Percentiles rank a stretch among this genome's conserved stretches.
phyloP scores from a whole-genome alignment of 2,888 invertebrate genomes.

The Gnatocerus cornutus region DNA sequence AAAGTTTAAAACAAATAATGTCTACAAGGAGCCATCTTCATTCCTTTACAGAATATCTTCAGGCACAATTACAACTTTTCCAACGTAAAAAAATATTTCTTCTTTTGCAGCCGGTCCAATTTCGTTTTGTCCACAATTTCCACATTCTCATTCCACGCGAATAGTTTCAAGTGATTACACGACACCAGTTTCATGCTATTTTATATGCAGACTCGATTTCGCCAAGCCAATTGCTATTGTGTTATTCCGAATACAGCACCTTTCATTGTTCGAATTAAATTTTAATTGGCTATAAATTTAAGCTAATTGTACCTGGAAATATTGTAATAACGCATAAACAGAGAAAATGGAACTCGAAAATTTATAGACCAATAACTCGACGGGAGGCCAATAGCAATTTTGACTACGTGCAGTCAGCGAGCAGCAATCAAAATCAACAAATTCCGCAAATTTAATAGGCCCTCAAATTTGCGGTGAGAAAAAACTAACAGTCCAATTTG shows the following conservation, averaged over 20 bases:
- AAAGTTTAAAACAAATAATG: constrained; percentile 24
- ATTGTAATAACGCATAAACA: constrained; percentile 54
- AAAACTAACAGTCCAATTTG: too few species aligned
- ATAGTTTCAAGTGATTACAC: constrained; percentile 24
- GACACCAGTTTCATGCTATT: constrained; percentile 20
- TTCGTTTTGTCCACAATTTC: constrained; percentile 6
- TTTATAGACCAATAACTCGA: constrained; percentile 54
- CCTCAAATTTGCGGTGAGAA: too few species aligned
- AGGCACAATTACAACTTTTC: too few species aligned
- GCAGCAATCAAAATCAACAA: constrained; percentile 10
- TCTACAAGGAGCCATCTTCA: background rate
- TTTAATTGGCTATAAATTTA: constrained; percentile 56
- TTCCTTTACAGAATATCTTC: too few species aligned
- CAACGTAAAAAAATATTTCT: too few species aligned
- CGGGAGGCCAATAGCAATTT: constrained; percentile 39
- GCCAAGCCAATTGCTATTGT: constrained; percentile 44
- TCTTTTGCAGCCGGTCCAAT: background rate
- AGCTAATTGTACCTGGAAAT: constrained; percentile 55
- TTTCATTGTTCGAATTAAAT: constrained; percentile 54
- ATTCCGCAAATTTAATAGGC: background rate
- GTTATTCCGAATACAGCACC: constrained; percentile 48
- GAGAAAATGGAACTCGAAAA: constrained; percentile 49
- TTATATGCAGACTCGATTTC: constrained; percentile 31
- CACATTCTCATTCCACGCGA: constrained; percentile 8
- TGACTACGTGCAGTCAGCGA: constrained; percentile 9